Evolutionary conservation across 23 tunicate species (phyloP).

Genomic region (Trididemnum nubilum): DNA sequence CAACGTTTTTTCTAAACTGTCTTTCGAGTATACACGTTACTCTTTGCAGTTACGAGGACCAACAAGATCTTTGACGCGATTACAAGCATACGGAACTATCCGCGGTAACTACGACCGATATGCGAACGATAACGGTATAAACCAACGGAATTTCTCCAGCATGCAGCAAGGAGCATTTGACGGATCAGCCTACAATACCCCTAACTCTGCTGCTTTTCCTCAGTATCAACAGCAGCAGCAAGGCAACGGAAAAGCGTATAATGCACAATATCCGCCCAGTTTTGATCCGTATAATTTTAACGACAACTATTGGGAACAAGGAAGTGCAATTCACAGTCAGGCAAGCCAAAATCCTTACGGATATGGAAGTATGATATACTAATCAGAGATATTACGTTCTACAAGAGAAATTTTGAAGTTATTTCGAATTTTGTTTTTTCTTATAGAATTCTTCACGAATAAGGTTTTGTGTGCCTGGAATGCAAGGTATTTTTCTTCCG

Average conservation of each 20-base stretch:
- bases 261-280: background rate
- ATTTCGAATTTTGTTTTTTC: too few relatives aligned
- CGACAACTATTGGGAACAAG: conserved; percentile 17
- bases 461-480: too few relatives aligned
- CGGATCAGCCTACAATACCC: background rate
- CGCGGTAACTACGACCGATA: background rate
- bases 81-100: background rate
- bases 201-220: background rate
- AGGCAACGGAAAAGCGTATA: background rate
- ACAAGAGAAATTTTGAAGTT: too few relatives aligned
- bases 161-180: background rate
- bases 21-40: too few relatives aligned
- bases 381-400: too few relatives aligned
- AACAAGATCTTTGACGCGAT: background rate
- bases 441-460: too few relatives aligned
- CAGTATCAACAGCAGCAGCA: background rate
- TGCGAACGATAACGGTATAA: background rate
- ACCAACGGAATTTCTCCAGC: background rate
- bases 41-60: background rate
- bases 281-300: conserved; percentile 11
- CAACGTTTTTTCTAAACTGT: too few relatives aligned
- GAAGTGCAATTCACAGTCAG: background rate
- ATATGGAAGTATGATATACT: conserved; percentile 12
- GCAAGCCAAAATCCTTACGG: conserved; percentile 5
- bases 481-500: too few relatives aligned